A percentile compares a stretch with the other conserved stretches of the same genome.
Evolutionary conservation across 1,140 invertebrate genomes (phyloP).

Genomic region (Camponotus pennsylvanicus): DNA sequence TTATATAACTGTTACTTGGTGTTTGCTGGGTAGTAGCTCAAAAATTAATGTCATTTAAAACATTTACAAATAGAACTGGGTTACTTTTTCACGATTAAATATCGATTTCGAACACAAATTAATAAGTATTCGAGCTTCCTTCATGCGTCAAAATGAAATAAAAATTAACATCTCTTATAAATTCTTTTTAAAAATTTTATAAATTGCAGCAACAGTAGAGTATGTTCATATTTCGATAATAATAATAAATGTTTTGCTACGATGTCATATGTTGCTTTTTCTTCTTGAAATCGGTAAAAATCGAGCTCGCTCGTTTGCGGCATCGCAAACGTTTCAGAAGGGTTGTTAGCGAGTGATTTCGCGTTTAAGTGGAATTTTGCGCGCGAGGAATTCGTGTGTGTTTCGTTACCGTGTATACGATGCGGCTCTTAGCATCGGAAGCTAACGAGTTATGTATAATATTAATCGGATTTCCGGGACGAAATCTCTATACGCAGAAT

Average conservation of each 20-base stretch:
- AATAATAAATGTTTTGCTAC: not conserved
- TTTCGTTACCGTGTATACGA: not conserved
- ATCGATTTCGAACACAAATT: not conserved
- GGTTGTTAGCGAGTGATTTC: slow-evolving; percentile 1
- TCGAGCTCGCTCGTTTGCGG: not conserved
- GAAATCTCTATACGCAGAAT: slow-evolving; percentile 33
- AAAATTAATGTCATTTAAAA: not conserved
- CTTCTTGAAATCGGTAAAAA: not conserved
- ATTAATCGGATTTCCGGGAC: slow-evolving; percentile 37
- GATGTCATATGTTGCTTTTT: not conserved
- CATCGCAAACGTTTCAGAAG: not conserved
- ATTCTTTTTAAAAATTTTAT: not conserved
- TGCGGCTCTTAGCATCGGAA: not conserved
- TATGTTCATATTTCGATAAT: not conserved
- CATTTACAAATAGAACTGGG: too few species aligned
- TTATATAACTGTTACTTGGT: too few species aligned
- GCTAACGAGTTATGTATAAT: slow-evolving; percentile 33
- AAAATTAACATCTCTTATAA: not conserved
- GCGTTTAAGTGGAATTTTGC: slow-evolving; percentile 2
- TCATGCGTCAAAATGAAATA: not conserved
- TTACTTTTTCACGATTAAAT: not conserved
- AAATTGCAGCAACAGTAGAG: not conserved
- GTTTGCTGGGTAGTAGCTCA: not conserved
- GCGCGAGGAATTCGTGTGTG: not conserved
- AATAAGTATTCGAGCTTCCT: not conserved